Evolutionary conservation across 2,888 invertebrate genomes (phyloP).

Genomic region (Dicyrtoma fusca): DNA sequence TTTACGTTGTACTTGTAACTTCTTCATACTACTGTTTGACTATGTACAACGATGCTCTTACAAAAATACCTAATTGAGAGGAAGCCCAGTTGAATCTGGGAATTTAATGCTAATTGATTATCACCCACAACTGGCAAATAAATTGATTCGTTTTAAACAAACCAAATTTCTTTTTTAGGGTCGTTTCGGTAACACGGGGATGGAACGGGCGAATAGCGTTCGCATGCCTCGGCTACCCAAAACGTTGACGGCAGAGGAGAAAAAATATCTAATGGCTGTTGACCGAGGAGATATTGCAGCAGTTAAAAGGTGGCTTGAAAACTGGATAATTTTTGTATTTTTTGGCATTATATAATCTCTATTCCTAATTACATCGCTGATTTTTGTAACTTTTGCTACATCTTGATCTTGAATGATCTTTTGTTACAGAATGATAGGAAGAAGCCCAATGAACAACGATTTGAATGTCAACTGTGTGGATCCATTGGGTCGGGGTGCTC

Average conservation of each 20-base stretch:
- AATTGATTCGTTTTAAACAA: neutral
- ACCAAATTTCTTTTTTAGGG: conserved; percentile 11
- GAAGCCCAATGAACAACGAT: neutral
- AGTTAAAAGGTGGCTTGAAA: conserved; percentile 83
- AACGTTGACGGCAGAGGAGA: conserved; percentile 77
- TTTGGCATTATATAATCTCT: too few relatives aligned
- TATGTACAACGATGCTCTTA: too few relatives aligned
- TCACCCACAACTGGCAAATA: too few relatives aligned
- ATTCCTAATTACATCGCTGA: too few relatives aligned
- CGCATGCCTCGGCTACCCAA: conserved; percentile 60
- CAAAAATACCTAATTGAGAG: too few relatives aligned
- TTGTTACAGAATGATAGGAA: conserved; percentile 67
- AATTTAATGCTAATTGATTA: too few relatives aligned
- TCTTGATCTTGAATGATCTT: too few relatives aligned
- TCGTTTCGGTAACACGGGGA: neutral
- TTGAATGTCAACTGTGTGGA: conserved; percentile 88
- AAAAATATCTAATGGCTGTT: conserved; percentile 86
- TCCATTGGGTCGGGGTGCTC: conserved; percentile 88
- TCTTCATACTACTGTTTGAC: too few relatives aligned
- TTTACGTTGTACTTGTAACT: too few relatives aligned
- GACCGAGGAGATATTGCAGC: conserved; percentile 92
- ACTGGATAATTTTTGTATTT: conserved; percentile 26
- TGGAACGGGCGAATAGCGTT: conserved; percentile 13
- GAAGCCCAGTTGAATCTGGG: too few relatives aligned
- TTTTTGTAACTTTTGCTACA: too few relatives aligned